Percentiles rank a stretch among this genome's conserved stretches.
These are phyloP conservation scores for Pangasianodon hypophthalmus DNA, from an alignment of 2,113 vertebrate species.

Conservation along the genomic window DNA sequence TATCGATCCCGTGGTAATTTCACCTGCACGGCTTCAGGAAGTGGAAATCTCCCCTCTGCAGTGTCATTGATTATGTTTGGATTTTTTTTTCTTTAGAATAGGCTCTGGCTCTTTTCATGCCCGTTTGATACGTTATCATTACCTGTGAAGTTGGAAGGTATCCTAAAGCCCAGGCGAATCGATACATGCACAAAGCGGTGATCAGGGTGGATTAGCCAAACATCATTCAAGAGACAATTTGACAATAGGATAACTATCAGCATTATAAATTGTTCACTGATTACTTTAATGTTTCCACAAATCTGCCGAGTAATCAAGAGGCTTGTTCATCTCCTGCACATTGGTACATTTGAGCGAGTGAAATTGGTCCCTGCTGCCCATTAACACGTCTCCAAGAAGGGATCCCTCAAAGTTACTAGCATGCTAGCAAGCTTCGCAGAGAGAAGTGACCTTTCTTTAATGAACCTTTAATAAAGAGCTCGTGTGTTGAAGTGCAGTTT, in stretches of 20 bases:
- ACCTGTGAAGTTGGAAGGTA: slow-evolving; percentile 2
- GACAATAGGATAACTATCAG: slow-evolving; percentile 33
- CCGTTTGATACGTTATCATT: slow-evolving; percentile 15
- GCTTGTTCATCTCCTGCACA: background rate
- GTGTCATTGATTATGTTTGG: slow-evolving; percentile 24
- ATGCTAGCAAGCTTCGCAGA: background rate
- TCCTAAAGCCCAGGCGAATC: slow-evolving; percentile 18
- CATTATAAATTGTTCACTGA: slow-evolving; percentile 19
- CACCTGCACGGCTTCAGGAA: slow-evolving; percentile 30
- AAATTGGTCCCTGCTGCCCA: background rate
- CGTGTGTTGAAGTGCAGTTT: background rate
- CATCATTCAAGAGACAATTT: slow-evolving; percentile 35
- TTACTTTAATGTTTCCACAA: slow-evolving; percentile 6
- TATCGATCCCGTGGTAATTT: slow-evolving; percentile 43
- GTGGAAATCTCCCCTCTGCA: slow-evolving; percentile 25
- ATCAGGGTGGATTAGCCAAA: slow-evolving; percentile 10
- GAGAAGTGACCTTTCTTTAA: slow-evolving; percentile 36
- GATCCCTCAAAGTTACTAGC: slow-evolving; percentile 19
- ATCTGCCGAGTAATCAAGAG: background rate
- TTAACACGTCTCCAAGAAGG: background rate
- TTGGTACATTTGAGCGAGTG: background rate
- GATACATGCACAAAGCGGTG: slow-evolving; percentile 7
- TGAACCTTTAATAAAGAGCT: slow-evolving; percentile 22
- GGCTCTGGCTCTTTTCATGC: slow-evolving; percentile 11
- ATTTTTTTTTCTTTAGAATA: background rate